Base-by-base conservation (phyloP, 2,797 vertebrate species). In the Buphagus erythrorhynchus region DNA sequence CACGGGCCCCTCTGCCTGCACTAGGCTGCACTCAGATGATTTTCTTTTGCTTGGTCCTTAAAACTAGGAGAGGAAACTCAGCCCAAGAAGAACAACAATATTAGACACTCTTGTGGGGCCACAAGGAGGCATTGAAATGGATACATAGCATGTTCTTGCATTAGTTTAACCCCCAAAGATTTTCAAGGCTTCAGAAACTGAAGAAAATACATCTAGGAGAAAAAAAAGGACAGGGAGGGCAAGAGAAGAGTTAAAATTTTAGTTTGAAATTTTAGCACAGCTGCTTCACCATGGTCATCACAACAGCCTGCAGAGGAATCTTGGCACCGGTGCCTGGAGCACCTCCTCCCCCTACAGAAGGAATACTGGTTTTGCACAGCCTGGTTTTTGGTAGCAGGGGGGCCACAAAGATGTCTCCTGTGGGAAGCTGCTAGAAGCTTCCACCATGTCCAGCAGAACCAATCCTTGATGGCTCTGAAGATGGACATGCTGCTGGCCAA, bases 1-100 rank as follows among this genome's bases (percentile, higher is more conserved):
- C 28, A 19, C 0, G 0, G 45, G 45, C 36, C 25, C 8, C 31
- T 62, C 48, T 3, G 6, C 72, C 43, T 38, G 25, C 36, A 24
- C 20, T 4, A 17, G 36, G 43, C 51, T 66, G 61, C 3, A 1
- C 49, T 5, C 21, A 18, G 14, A 35, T 5, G 13, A 13, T 22
- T 79, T 43, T 12, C 6, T 62, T 90, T 83, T 42, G 29, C 48
- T 18, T 31, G 16, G 22, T 31, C 36, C 22, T 81, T 51, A 35
- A 62, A 81, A 59, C 12, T 6, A 28, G 24, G 57, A 31, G 11
- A 38, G 16, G 29, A 79, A 84, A 67, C 67, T 31, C 13, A 25
- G 51, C 24, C 26, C 55, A 48, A 38, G 20, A 75, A 31, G 11
- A 67, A 54, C 1, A 1, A 63, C 46, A 68, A 36, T 19, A 38